Base-by-base conservation (phyloP, 2,113 vertebrate genomes). In the Odocoileus hemionus region DNA sequence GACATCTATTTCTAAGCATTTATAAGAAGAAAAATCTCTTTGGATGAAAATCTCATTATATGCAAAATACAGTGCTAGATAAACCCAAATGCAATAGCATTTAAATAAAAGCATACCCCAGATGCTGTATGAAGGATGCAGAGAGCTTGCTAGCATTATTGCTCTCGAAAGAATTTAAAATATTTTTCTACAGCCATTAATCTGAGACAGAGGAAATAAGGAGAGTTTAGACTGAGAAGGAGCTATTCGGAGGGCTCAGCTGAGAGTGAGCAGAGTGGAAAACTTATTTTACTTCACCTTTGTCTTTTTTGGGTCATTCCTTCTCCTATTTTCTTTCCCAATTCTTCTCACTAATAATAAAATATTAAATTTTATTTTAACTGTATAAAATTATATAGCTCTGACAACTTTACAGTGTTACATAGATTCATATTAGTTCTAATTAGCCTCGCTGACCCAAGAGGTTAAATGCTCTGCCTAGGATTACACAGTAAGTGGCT, bases 1-100 rank as follows among this genome's bases (percentile, higher is more conserved):
- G 74, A 19, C 70, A 74, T 61, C 55, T 86, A 54, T 96, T 91
- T 95, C 87, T 89, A 92, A 16, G 30, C 8, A 87, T 50, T 94
- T 78, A 47, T 87, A 33, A 92, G 58, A 82, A 76, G 36, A 74
- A 84, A 25, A 36, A 36, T 90, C 19, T 84, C 89, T 86, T 45
- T 85, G 58, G 76, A 64, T 86, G 21, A 76, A 80, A 97, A 39
- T 95, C 55, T 91, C 96, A 93, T 96, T 87, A 33, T 91, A 70
- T 50, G 60, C 52, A 36, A 45, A 76, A 16, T 28, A 36, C 25
- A 74, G 79, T 57, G 6, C 88, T 55, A 84, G 58, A 84, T 91
- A 95, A 89, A 61, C 28, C 7, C 21, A 36, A 84, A 87, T n/a
- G 45, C 30, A 61, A 76, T 16, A 67, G 6, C 86, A n/a, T 54